Conservation (phyloP, 2,888 invertebrate species). For the Drosophila algonquin region DNA sequence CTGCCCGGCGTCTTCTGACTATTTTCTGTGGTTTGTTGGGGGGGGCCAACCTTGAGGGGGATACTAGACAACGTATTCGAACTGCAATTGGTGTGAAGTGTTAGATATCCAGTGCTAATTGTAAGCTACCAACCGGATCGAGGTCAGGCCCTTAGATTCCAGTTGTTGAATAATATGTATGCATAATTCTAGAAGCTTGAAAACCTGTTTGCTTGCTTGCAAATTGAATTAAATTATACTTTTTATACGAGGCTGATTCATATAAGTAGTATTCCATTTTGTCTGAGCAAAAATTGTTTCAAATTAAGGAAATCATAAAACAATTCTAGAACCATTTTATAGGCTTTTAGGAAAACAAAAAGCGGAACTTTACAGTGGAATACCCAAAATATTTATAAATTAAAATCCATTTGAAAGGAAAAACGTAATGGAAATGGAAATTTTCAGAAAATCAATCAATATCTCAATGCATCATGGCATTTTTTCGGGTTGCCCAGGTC, state of each 20-base stretch:
- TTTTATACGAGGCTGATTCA: not conserved
- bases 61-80: conserved; percentile 19
- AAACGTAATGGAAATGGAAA: conserved; percentile 37
- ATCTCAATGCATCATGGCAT: conserved; percentile 42
- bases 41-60: conserved; percentile 27
- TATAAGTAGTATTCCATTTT: not conserved
- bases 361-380: conserved; percentile 16
- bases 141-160: conserved; percentile 34
- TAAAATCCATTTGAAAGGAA: conserved; percentile 28
- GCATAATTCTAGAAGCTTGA: not conserved
- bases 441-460: conserved; percentile 58
- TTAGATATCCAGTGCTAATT: conserved; percentile 42
- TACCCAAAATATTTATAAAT: conserved; percentile 38
- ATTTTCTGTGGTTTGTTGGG: not conserved
- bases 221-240: conserved; percentile 1
- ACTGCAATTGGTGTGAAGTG: conserved; percentile 40
- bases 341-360: conserved; percentile 32
- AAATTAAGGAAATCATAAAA: conserved; percentile 22
- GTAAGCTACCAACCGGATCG: conserved; percentile 15
- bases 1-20: conserved; percentile 33
- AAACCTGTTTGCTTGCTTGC: conserved; percentile 10
- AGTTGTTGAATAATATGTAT: conserved; percentile 1
- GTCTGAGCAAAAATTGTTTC: not conserved
- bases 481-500: conserved; percentile 45
- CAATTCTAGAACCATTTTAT: conserved; percentile 17